phyloP scores from a whole-genome alignment of 1,140 invertebrate genomes.

The Lepidurus arcticus region DNA sequence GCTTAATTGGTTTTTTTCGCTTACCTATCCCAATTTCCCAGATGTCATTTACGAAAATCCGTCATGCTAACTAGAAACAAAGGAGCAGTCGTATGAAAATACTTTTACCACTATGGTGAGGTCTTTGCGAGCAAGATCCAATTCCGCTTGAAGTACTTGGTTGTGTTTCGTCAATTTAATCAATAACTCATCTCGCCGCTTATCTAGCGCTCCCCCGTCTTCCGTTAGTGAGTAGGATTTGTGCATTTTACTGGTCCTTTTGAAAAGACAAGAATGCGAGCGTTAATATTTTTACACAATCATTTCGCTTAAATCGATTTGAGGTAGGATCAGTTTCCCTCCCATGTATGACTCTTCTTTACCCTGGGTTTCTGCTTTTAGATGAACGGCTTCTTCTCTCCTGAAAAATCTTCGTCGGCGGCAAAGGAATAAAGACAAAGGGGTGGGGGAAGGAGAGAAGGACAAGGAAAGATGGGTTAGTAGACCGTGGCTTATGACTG shows the following conservation, averaged over 20 bases:
- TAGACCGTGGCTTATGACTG: not conserved
- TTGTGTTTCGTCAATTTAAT: conserved; percentile 22
- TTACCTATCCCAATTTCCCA: not conserved
- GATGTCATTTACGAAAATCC: not conserved
- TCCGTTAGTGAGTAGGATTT: conserved; percentile 1
- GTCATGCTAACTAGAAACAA: not conserved
- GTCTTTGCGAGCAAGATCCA: conserved; percentile 11
- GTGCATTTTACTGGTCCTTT: conserved; percentile 19
- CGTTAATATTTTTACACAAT: not conserved
- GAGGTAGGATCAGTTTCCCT: not conserved
- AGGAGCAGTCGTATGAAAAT: not conserved
- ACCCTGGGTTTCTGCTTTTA: not conserved
- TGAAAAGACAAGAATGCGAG: not conserved
- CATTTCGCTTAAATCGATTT: not conserved
- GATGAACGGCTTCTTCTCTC: conserved; percentile 18
- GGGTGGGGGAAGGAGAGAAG: not conserved
- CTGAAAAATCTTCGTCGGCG: not conserved
- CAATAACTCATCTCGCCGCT: conserved; percentile 9
- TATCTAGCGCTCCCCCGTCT: conserved; percentile 1
- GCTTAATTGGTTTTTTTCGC: conserved; percentile 5
- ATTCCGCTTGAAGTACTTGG: conserved; percentile 9
- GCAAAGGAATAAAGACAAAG: not conserved
- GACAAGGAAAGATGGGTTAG: not conserved
- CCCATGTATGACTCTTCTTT: not conserved
- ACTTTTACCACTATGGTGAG: conserved; percentile 11